Evolutionary conservation across 2,797 vertebrate genomes (phyloP).

Genomic region (Eulemur albifrons): DNA sequence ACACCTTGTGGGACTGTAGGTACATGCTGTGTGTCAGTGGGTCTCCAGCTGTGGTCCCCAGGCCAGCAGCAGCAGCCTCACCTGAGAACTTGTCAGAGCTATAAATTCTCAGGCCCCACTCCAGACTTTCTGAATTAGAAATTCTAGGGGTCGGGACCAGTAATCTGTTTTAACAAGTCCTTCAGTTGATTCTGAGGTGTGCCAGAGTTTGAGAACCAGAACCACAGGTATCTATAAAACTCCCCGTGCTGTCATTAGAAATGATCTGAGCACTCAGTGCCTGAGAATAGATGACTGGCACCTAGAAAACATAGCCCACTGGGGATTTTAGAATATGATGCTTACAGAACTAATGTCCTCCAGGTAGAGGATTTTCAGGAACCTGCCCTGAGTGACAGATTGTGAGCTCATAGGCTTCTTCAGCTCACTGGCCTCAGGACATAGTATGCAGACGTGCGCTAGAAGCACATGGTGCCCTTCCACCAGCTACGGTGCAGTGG

Average conservation of each 20-base stretch:
- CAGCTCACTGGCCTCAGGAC: not conserved
- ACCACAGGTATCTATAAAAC: fast-evolving
- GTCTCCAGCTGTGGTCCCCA: not conserved
- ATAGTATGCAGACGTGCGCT: not conserved
- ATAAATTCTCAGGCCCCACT: not conserved
- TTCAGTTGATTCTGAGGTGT: not conserved
- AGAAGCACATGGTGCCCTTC: fast-evolving
- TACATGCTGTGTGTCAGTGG: fast-evolving
- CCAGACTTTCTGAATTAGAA: not conserved
- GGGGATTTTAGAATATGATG: not conserved
- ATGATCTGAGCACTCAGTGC: fast-evolving
- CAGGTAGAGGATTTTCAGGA: not conserved
- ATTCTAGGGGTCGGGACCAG: not conserved
- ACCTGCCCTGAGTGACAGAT: not conserved
- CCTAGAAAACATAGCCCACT: too few species aligned
- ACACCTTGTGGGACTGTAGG: not conserved
- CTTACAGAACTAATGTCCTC: not conserved
- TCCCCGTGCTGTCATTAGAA: not conserved
- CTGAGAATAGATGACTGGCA: not conserved
- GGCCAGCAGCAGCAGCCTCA: not conserved
- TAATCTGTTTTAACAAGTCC: not conserved
- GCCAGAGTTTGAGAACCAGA: not conserved
- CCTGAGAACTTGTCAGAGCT: not conserved
- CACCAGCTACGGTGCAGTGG: too few species aligned
- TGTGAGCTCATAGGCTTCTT: not conserved